Conservation (phyloP, 2,113 vertebrate species). For the Macaca nemestrina region DNA sequence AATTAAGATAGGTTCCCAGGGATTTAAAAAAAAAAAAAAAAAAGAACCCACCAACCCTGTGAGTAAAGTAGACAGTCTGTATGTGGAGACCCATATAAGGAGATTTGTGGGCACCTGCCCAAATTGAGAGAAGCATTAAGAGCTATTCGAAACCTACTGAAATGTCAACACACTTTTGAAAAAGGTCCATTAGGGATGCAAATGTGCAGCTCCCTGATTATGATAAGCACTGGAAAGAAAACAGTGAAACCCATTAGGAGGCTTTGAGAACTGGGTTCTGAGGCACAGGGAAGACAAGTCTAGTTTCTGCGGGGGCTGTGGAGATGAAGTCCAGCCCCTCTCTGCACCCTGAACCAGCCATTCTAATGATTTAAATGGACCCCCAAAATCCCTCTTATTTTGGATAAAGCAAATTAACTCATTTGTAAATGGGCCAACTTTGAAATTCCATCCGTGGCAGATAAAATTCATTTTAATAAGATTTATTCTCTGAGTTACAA, state of each 20-base stretch:
- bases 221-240: constrained; percentile 79
- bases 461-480: constrained; percentile 60
- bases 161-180: constrained; percentile 78
- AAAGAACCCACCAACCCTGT: background rate
- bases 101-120: constrained; percentile 66
- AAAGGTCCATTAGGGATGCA: constrained; percentile 78
- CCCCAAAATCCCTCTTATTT: constrained; percentile 48
- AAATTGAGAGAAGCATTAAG: constrained; percentile 69
- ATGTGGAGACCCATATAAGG: constrained; percentile 71
- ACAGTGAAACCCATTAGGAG: constrained; percentile 81
- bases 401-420: constrained; percentile 61
- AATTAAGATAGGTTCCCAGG: constrained; percentile 77
- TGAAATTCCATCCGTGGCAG: constrained; percentile 39
- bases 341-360: background rate
- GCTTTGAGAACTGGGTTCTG: constrained; percentile 62
- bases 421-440: constrained; percentile 45
- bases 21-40: constrained; percentile 51
- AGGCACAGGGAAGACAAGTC: constrained; percentile 8
- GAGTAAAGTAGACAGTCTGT: constrained; percentile 65
- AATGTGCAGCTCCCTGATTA: constrained; percentile 74
- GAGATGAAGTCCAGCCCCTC: background rate
- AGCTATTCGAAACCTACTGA: constrained; percentile 70
- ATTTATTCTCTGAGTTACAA: constrained; percentile 52
- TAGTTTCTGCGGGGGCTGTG: constrained; percentile 63
- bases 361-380: constrained; percentile 41